These are phyloP conservation scores for Ploceus nigricollis DNA, from an alignment of 2,113 vertebrate species.

Conservation along the genomic window DNA sequence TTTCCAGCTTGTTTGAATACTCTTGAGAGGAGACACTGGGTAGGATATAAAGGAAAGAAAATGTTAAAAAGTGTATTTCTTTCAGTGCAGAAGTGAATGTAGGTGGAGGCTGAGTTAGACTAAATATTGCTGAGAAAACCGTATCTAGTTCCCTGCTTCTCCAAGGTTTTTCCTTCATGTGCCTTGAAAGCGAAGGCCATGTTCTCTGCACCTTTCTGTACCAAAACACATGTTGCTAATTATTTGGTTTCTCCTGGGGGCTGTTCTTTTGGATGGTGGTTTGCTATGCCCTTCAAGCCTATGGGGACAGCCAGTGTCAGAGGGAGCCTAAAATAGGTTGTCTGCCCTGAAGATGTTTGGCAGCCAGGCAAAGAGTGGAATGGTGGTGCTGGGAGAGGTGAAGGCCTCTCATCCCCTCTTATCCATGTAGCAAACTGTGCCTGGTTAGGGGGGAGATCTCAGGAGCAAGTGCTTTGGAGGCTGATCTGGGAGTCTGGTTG, in stretches of 20 bases:
- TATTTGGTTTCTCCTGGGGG: background rate
- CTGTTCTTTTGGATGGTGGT: background rate
- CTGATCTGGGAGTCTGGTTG: background rate
- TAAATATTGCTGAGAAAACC: slow-evolving; percentile 9
- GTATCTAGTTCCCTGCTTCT: background rate
- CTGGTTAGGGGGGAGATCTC: background rate
- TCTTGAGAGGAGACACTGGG: background rate
- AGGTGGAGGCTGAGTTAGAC: background rate
- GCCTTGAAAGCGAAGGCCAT: background rate
- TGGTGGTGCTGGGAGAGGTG: background rate
- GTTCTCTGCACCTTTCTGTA: background rate
- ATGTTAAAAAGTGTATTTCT: background rate
- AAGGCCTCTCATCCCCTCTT: background rate
- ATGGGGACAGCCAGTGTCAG: background rate
- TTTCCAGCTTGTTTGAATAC: background rate
- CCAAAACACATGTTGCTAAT: background rate
- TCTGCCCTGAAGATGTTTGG: background rate
- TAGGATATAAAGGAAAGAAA: background rate
- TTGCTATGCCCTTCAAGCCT: background rate
- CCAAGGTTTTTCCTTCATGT: background rate
- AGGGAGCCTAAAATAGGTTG: background rate
- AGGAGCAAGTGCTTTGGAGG: background rate
- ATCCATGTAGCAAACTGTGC: background rate
- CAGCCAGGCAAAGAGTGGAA: background rate
- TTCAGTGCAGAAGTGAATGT: background rate